Evolutionary conservation across 1,140 invertebrate species (phyloP), one percentile per base, ranked within the genome.

Genomic region (Matsumurasca onukii): DNA sequence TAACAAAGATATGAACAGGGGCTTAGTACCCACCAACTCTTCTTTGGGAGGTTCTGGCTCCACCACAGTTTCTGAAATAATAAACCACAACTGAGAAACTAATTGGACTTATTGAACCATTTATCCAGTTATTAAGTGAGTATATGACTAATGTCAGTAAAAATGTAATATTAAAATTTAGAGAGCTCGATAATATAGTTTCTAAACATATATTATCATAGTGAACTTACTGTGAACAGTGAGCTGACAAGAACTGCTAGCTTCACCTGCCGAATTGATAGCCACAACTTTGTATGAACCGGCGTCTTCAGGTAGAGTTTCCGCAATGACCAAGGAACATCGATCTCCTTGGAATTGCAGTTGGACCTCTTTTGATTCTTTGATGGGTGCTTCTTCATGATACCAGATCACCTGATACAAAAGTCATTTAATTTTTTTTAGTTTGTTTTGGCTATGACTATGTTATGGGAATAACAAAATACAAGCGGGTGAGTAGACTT

Each of bases 331-430:
- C 13, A 95, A 77, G 0, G 91, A 91, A 73, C 91, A 93, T 15
- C 86, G 86, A 77, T 93, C 91, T 13, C 91, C 91, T 77, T 91
- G 89, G 76, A 93, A 93, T 0, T 92, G 80, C 12, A 92, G 76
- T 73, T 92, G 89, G 74, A 92, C 86, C 77, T 95, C 92, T 27
- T 86, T 84, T 0, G 91, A 94, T 78, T 93, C 92, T 77, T 93
- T 92, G 0, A 97, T 87, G 15, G 93, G 92, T 49, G 86, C 81
- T 67, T 88, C 88, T 74, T 95, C 87, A 73, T 94, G 93, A 73
- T 93, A 91, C 92, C 92, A 95, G 74, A 92, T 93, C 0, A 95
- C 85, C 82, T 89, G 73, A 5, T 71, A 66, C 70, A 65, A 45
- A 70, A 70, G 72, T 25, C 34, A 39, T 39, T n/a, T n/a, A n/a